Conservation (phyloP, 2,888 invertebrate species). For the Latheticus oryzae region DNA sequence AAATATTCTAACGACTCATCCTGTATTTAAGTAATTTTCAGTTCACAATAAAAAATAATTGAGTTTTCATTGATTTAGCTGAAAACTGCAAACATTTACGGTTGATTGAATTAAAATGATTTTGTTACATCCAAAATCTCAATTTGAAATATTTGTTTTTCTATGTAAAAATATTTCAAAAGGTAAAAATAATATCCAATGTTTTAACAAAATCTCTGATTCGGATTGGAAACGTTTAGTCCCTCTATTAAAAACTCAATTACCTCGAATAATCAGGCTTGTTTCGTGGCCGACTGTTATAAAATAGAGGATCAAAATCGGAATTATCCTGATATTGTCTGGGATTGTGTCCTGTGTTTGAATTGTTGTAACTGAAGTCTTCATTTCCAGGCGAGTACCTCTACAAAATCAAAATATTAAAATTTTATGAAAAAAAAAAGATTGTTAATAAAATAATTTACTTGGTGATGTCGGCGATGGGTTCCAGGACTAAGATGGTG, state of each 20-base stretch:
- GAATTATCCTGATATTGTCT: constrained; percentile 64
- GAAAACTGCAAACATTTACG: no score
- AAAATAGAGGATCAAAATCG: constrained; percentile 81
- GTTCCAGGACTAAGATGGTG: constrained; percentile 63
- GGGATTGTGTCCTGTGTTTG: constrained; percentile 64
- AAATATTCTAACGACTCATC: no score
- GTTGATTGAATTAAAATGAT: no score
- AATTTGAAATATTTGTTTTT: no score
- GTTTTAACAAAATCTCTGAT: constrained; percentile 1
- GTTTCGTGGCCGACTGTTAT: constrained; percentile 87
- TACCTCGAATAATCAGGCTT: constrained; percentile 71
- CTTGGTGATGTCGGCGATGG: constrained; percentile 57
- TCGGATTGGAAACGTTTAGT: no score
- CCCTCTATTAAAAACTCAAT: constrained; percentile 29
- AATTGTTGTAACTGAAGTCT: constrained; percentile 62
- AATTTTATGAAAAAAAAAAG: no score
- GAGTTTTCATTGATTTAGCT: no score
- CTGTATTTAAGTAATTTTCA: no score
- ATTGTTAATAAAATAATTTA: constrained; percentile 29
- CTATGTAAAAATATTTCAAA: no score
- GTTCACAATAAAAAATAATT: no score
- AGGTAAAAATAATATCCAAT: constrained; percentile 32
- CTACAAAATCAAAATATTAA: constrained; percentile 47
- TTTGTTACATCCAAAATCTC: no score
- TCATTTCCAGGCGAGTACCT: constrained; percentile 62